phyloP scores from a whole-genome alignment of 2,888 invertebrate species.

The Drosophila leonis region DNA sequence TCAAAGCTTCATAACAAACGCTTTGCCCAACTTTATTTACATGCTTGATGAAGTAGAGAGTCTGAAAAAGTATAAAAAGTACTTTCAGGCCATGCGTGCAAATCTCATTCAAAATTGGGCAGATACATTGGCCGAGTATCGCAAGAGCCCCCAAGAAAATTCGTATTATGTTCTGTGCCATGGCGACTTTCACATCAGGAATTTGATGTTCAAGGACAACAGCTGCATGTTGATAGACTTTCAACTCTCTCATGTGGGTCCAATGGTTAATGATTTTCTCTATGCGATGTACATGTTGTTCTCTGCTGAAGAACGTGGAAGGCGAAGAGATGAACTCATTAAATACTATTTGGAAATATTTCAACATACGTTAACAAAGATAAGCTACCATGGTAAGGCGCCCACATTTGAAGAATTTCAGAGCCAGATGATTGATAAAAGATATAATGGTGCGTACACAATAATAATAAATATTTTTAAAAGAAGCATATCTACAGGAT shows the following conservation, averaged over 20 bases:
- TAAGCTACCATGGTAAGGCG: slow-evolving; percentile 48
- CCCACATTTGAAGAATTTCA: slow-evolving; percentile 62
- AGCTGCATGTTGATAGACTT: slow-evolving; percentile 71
- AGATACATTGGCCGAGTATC: slow-evolving; percentile 40
- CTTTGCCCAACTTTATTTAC: slow-evolving; percentile 57
- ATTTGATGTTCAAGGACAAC: slow-evolving; percentile 70
- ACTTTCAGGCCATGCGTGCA: slow-evolving; percentile 45
- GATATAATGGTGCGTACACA: slow-evolving; percentile 52
- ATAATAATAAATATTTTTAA: slow-evolving; percentile 21
- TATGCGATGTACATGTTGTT: slow-evolving; percentile 69
- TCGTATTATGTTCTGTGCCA: slow-evolving; percentile 69
- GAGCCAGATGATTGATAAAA: slow-evolving; percentile 47
- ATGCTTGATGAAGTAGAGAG: slow-evolving; percentile 44
- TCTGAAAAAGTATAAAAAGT: slow-evolving; percentile 50
- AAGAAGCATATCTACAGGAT: not conserved
- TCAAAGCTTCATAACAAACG: slow-evolving; percentile 45
- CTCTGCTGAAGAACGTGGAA: slow-evolving; percentile 49
- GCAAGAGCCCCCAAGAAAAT: slow-evolving; percentile 35
- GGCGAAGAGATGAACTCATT: slow-evolving; percentile 53
- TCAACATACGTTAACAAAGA: slow-evolving; percentile 48
- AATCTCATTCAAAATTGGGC: slow-evolving; percentile 38
- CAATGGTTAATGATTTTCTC: slow-evolving; percentile 62
- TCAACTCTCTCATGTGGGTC: slow-evolving; percentile 65
- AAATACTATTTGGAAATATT: slow-evolving; percentile 64
- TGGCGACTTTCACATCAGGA: slow-evolving; percentile 73